Evolutionary conservation across 2,113 vertebrate genomes (phyloP), one percentile per base, ranked within the genome.

Genomic region (Myiozetetes cayanensis): DNA sequence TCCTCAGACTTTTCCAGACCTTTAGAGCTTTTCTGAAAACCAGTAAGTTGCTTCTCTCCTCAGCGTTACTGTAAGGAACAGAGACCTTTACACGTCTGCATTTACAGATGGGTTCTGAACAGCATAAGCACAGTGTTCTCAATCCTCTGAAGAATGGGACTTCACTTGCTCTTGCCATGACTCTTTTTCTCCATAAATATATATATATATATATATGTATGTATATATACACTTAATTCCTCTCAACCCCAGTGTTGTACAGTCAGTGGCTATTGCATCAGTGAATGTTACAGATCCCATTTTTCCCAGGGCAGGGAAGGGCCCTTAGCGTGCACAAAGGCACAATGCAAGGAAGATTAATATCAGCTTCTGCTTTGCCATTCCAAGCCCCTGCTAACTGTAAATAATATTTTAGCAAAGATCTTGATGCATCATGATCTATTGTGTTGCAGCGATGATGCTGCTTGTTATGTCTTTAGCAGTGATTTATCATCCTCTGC

Each of bases 401-500:
- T 97, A 97, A 98, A 98, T 97, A 97, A 97, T 77, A 89, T 97
- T 97, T 95, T 94, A 97, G 96, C 96, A 95, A 97, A 97, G 96
- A 97, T 97, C 47, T 82, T 96, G 97, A 96, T 97, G 90, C 96
- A 97, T 97, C 97, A 96, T 97, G 97, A 98, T 97, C 97, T 97
- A 98, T 98, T 97, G 96, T 96, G 83, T 72, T 87, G 97, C 85
- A 96, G 97, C 5, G 27, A 95, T 94, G 93, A 97, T 97, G 94
- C 95, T 96, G 96, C 96, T 97, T 95, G 97, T 97, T 97, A 90
- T 90, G 96, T 97, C 97, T 97, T 97, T 95, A 90, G 66, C 71
- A 75, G 96, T 97, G 97, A 98, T 98, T 97, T 97, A 97, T 98
- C 97, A 97, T 97, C 94, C 96, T 97, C 96, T 95, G 95, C 90